Conservation (phyloP, 1,140 invertebrate species). For the Danaus melanippus region DNA sequence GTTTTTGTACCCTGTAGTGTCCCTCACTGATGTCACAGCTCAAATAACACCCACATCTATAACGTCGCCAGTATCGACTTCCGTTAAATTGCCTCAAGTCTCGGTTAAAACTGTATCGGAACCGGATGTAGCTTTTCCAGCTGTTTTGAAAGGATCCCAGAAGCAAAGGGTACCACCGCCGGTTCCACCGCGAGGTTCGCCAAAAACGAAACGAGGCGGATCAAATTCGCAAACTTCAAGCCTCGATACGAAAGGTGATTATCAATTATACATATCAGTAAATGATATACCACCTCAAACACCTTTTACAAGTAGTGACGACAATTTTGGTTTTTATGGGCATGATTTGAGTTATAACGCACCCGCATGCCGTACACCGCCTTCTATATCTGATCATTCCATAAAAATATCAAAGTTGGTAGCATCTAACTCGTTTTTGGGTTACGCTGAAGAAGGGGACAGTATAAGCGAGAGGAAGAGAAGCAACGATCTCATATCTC, state of each 20-base stretch:
- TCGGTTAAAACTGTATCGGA: slow-evolving; percentile 45
- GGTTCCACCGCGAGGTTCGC: slow-evolving; percentile 86
- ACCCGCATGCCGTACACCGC: slow-evolving; percentile 51
- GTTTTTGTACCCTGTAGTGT: slow-evolving; percentile 54
- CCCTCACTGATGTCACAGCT: slow-evolving; percentile 65
- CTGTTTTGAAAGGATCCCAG: slow-evolving; percentile 80
- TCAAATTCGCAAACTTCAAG: slow-evolving; percentile 47
- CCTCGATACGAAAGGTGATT: slow-evolving; percentile 68
- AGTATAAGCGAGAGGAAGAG: slow-evolving; percentile 43
- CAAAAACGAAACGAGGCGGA: slow-evolving; percentile 73
- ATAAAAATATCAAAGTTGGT: slow-evolving; percentile 44
- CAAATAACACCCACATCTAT: slow-evolving; percentile 74
- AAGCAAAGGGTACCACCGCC: slow-evolving; percentile 84
- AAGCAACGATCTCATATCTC: slow-evolving; percentile 48
- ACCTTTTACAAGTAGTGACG: slow-evolving; percentile 57
- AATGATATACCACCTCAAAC: slow-evolving; percentile 49
- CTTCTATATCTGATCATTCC: slow-evolving; percentile 52
- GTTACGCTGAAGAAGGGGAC: slow-evolving; percentile 48
- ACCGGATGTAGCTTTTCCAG: slow-evolving; percentile 75
- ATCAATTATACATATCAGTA: slow-evolving; percentile 50
- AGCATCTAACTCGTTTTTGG: slow-evolving; percentile 54
- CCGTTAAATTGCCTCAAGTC: slow-evolving; percentile 62
- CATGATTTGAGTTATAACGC: slow-evolving; percentile 59
- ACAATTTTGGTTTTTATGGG: slow-evolving; percentile 60
- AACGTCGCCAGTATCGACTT: slow-evolving; percentile 66